These are phyloP conservation scores for Stegostoma tigrinum DNA, from an alignment of 2,113 vertebrate genomes.

Conservation along the genomic window DNA sequence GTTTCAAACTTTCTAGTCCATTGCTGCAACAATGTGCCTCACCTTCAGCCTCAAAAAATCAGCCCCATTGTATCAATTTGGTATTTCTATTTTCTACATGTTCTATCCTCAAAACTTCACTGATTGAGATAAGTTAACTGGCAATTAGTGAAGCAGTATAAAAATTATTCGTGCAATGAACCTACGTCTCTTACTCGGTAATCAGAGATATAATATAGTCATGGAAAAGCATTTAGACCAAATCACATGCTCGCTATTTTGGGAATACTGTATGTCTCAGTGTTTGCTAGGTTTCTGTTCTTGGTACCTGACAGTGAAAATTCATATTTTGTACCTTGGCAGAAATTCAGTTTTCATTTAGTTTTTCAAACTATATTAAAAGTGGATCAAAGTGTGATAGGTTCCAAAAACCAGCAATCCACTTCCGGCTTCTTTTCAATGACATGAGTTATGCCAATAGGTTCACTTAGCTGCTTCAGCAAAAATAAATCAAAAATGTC, in stretches of 20 bases:
- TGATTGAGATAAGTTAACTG: not conserved
- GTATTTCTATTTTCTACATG: not conserved
- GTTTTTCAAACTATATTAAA: not conserved
- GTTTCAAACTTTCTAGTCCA: not conserved
- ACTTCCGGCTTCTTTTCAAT: not conserved
- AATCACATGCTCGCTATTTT: not conserved
- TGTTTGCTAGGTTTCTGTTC: not conserved
- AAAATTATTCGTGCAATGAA: not conserved
- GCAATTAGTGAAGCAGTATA: not conserved
- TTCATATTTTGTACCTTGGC: not conserved
- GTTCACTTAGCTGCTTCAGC: not conserved
- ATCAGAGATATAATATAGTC: not conserved
- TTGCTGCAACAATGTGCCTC: not conserved
- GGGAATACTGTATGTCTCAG: not conserved
- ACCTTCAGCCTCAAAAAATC: not conserved
- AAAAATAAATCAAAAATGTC: not conserved
- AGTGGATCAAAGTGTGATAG: not conserved
- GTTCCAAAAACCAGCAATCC: too few relatives aligned
- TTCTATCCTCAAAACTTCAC: constrained; percentile 2
- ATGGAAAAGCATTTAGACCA: not conserved
- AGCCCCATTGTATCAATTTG: not conserved
- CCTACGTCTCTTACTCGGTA: not conserved
- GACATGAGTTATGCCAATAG: not conserved
- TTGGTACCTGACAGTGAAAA: not conserved
- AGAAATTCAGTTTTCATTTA: not conserved